Conservation (phyloP, 2,888 invertebrate genomes). For the Esperia sulphurella region DNA sequence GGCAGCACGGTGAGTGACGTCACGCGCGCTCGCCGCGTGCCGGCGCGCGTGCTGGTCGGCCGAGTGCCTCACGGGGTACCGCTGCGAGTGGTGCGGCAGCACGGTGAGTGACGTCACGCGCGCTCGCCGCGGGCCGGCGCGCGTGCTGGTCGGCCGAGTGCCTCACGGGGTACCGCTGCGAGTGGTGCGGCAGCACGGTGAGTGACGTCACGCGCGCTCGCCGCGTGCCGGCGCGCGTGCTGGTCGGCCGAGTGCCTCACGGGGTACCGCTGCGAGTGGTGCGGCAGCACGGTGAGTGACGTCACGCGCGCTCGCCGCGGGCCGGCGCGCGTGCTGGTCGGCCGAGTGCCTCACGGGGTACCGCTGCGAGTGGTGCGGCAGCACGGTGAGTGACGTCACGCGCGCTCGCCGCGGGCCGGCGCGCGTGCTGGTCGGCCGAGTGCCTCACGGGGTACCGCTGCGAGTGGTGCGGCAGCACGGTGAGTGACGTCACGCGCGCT, state of each 20-base stretch:
- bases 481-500: constrained; percentile 82
- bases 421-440: constrained; percentile 98
- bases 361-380: constrained; percentile 96
- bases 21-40: constrained; percentile 81
- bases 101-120: constrained; percentile 79
- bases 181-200: constrained; percentile 96
- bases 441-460: constrained; percentile 98
- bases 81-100: constrained; percentile 96
- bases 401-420: constrained; percentile 84
- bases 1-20: constrained; percentile 86
- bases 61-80: constrained; percentile 98
- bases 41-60: constrained; percentile 97
- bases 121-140: constrained; percentile 87
- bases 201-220: constrained; percentile 79
- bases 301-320: constrained; percentile 78
- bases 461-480: constrained; percentile 96
- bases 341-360: constrained; percentile 98
- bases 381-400: constrained; percentile 81
- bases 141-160: constrained; percentile 99
- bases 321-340: constrained; percentile 98
- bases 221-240: constrained; percentile 91
- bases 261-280: constrained; percentile 97
- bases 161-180: constrained; percentile 96
- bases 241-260: constrained; percentile 99
- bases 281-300: constrained; percentile 88